These are phyloP conservation scores for Camelus dromedarius DNA, from an alignment of 2,113 vertebrate genomes.

Conservation along the genomic window DNA sequence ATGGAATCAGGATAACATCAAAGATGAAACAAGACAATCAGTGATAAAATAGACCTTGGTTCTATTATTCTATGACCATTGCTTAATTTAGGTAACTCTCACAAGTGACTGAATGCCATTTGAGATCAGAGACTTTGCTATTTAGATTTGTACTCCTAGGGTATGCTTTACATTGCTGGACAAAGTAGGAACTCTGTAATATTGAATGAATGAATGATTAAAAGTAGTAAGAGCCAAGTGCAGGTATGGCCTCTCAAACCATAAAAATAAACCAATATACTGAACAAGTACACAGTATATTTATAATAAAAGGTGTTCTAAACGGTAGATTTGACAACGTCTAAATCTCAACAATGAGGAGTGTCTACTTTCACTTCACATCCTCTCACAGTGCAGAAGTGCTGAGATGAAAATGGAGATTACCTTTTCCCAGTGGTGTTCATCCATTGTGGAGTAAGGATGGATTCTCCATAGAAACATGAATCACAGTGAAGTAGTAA, in stretches of 20 bases:
- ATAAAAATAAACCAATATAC: not conserved
- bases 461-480: not conserved
- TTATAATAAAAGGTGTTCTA: not conserved
- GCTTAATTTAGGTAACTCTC: not conserved
- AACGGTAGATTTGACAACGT: not conserved
- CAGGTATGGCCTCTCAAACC: not conserved
- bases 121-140: not conserved
- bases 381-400: not conserved
- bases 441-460: not conserved
- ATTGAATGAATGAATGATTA: not conserved
- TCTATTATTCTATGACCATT: not conserved
- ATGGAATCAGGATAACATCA: not conserved
- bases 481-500: not conserved
- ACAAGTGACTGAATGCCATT: not conserved
- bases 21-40: not conserved
- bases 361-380: not conserved
- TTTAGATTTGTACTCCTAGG: not conserved
- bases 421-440: not conserved
- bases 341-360: not conserved
- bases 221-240: not conserved
- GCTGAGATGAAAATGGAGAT: not conserved
- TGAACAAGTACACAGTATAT: not conserved
- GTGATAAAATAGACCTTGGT: not conserved
- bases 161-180: not conserved
- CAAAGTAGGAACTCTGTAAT: not conserved